phyloP scores from a whole-genome alignment of 2,113 vertebrate genomes.

The human (Homo sapiens) region DNA sequence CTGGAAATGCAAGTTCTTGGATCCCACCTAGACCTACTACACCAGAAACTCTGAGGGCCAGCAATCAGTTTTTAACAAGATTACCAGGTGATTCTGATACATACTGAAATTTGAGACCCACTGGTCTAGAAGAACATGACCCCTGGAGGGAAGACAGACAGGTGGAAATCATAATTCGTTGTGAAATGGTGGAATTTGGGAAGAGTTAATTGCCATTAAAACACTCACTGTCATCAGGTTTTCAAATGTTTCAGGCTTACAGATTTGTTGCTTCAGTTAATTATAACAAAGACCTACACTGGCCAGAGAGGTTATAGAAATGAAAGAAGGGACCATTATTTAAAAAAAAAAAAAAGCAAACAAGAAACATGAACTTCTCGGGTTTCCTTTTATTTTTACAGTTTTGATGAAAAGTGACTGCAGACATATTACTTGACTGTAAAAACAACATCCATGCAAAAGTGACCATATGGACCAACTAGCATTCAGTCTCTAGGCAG shows the following conservation, averaged over 20 bases:
- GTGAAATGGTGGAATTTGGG: not conserved
- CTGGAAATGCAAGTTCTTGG: not conserved
- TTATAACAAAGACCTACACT: not conserved
- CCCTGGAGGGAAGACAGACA: not conserved
- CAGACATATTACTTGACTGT: not conserved
- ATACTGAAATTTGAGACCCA: not conserved
- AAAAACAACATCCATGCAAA: not conserved
- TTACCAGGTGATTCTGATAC: not conserved
- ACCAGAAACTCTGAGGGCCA: not conserved
- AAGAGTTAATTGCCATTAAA: not conserved
- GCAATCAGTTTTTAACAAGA: not conserved
- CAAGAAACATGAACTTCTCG: not conserved
- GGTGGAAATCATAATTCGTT: not conserved
- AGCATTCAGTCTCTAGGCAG: not conserved
- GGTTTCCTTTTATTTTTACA: not conserved
- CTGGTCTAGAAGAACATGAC: not conserved
- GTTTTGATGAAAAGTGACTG: not conserved
- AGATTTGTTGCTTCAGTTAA: not conserved
- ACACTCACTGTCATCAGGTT: not conserved
- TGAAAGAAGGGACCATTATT: not conserved
- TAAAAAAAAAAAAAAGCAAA: not conserved
- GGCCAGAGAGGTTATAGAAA: not conserved
- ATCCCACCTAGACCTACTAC: not conserved
- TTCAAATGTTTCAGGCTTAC: not conserved
- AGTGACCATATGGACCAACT: not conserved